Conservation (phyloP, 2,797 vertebrate genomes). For the Odontamblyopus rebecca region DNA sequence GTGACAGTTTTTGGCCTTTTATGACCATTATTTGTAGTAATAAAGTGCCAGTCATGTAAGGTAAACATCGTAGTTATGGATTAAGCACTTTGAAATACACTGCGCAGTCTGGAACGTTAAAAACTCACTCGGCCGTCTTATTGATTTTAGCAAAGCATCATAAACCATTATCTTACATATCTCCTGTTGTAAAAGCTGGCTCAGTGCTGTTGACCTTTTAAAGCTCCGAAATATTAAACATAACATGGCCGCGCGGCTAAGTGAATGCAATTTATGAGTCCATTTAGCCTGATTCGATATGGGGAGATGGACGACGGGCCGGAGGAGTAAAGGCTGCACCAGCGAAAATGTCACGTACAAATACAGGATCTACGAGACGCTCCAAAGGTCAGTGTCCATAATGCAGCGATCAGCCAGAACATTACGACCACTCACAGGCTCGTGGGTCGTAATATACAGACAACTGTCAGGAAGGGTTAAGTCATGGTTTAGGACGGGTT, state of each 20-base stretch:
- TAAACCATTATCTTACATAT: constrained; percentile 40
- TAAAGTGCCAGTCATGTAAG: no score
- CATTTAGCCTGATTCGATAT: constrained; percentile 69
- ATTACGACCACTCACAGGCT: not conserved
- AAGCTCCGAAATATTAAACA: constrained; percentile 65
- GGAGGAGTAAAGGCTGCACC: constrained; percentile 51
- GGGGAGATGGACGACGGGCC: constrained; percentile 63
- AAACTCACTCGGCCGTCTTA: constrained; percentile 33
- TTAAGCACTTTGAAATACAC: no score
- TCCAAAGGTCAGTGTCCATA: no score
- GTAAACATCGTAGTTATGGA: no score
- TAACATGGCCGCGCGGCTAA: constrained; percentile 64
- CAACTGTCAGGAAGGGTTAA: no score
- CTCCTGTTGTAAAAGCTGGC: constrained; percentile 46
- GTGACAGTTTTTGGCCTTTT: no score
- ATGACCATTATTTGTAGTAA: no score
- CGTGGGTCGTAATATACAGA: no score
- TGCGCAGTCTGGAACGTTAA: not conserved
- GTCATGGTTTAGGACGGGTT: no score
- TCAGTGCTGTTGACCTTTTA: constrained; percentile 62
- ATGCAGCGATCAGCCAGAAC: constrained; percentile 36
- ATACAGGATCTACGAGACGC: constrained; percentile 46
- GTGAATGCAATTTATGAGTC: constrained; percentile 72
- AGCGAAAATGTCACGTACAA: constrained; percentile 46
- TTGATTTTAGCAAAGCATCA: constrained; percentile 52